Evolutionary conservation across 2,888 invertebrate genomes (phyloP).

Genomic region (Seira sanloemensis): DNA sequence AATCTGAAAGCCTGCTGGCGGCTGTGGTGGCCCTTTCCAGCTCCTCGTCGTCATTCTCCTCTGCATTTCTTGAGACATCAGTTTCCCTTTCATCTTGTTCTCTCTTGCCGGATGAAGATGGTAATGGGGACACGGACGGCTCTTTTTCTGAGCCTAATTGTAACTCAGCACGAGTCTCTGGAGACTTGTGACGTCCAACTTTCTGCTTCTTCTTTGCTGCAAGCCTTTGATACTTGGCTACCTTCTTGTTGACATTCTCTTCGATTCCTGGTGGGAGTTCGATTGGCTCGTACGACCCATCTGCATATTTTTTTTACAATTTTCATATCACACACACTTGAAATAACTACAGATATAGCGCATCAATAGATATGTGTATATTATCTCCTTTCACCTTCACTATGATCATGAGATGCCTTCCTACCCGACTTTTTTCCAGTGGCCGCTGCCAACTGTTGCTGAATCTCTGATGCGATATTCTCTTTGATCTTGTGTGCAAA

Average conservation of each 20-base stretch:
- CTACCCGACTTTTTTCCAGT: slow-evolving; percentile 21
- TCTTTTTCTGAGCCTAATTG: slow-evolving; percentile 44
- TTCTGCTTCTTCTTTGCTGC: slow-evolving; percentile 68
- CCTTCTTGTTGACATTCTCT: slow-evolving; percentile 67
- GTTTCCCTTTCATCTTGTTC: slow-evolving; percentile 3
- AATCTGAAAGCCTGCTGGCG: slow-evolving; percentile 70
- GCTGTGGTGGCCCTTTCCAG: slow-evolving; percentile 68
- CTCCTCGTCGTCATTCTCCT: slow-evolving; percentile 25
- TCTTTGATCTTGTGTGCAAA: slow-evolving; percentile 65
- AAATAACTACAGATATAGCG: too few species aligned
- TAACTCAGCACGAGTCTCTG: slow-evolving; percentile 48
- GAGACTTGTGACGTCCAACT: slow-evolving; percentile 64
- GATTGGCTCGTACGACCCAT: slow-evolving; percentile 65
- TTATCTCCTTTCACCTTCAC: slow-evolving; percentile 43
- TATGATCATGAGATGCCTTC: slow-evolving; percentile 50
- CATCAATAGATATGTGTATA: too few species aligned
- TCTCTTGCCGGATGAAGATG: slow-evolving; percentile 45
- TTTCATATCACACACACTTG: too few species aligned
- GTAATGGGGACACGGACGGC: slow-evolving; percentile 55
- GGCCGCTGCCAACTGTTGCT: slow-evolving; percentile 63
- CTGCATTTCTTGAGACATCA: slow-evolving; percentile 15
- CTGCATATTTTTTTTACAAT: slow-evolving; percentile 24
- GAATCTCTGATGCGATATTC: slow-evolving; percentile 65
- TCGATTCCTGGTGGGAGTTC: slow-evolving; percentile 52
- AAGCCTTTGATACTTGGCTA: slow-evolving; percentile 63